Evolutionary conservation across 1,140 invertebrate genomes (phyloP), one percentile per base, ranked within the genome.

Genomic region (Leguminivora glycinivorella): DNA sequence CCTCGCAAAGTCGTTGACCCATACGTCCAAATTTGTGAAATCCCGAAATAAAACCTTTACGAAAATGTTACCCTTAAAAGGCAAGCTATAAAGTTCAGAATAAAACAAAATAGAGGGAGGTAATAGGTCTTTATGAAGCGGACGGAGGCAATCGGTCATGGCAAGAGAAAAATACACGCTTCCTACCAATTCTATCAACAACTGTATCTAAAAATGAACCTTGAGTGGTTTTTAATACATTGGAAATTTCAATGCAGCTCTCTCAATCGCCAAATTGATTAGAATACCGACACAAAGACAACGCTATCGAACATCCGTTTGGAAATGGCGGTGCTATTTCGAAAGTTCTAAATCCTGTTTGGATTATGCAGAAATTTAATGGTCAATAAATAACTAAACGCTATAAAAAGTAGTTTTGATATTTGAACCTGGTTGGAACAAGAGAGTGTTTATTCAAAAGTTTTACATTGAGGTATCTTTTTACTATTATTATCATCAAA

Each of bases 81-180:
- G 1, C 58, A n/a, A 17, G 58, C 4, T 14, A 26, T 34, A 63
- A 29, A 63, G n/a, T 3, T 63, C 17, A 34, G 1, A 34, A 63
- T 63, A 31, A n/a, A n/a, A 29, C n/a, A 19, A 29, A 29, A 31
- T 12, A 58, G 24, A 2, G 26, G 6, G 6, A 5, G 25, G 17
- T 29, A 17, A 63, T 63, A 34, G 58, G 25, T 31, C 58, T 6
- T 63, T 63, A 63, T 63, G 29, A 19, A 63, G 19, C 26, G 58
- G 29, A 63, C 26, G 25, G 29, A 63, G 58, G 58, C 29, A 63
- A 63, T 63, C 58, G 25, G 58, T 63, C 58, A 63, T 31, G 58
- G 29, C 26, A 12, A 63, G 58, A 19, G 58, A 63, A 63, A 63
- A 63, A 63, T 63, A 29, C 58, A 1, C 58, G 25, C 58, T 63